Evolutionary conservation across 2,797 vertebrate genomes (phyloP), one percentile per base, ranked within the genome.

Genomic region (Channallabes apus): DNA sequence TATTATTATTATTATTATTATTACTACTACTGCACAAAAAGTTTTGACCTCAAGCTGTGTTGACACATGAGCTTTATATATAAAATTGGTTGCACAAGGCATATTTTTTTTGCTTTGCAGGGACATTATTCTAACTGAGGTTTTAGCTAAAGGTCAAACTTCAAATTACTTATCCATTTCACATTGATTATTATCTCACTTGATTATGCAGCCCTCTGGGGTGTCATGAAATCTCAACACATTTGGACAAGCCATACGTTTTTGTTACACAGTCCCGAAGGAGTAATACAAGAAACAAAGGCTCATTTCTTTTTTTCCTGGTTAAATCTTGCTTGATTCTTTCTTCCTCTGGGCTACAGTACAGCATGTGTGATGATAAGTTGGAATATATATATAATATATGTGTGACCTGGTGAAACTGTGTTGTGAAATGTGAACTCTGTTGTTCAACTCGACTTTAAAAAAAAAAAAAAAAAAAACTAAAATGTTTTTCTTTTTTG

Each of bases 211-310:
- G 79, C 41, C 62, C 79, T 51, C 79, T 65, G 41, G 62, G 79
- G 79, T 67, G n/a, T 17, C 51, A 41, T 80, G 79, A 54, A 80
- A 80, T 67, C 79, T 67, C 79, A 67, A 80, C 79, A 80, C 79
- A 80, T 67, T 80, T 17, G 64, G 82, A 17, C 68, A 86, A 86
- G 73, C 84, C 89, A 84, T 82, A 82, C 69, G 85, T 85, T 90
- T 85, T 89, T 84, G 86, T 89, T 88, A 38, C 82, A 89, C 83
- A 89, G 89, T 88, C 77, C 85, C 71, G 86, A 79, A 85, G 68
- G 61, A 84, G 81, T 88, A 90, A 84, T 91, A 79, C 32, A 79
- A 79, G 86, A 86, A 88, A 90, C 83, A 61, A 88, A 89, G 83
- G 78, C 91, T 93, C 90, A 29, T 85, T 80, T 51, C 22, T 64